Evolutionary conservation across 2,888 invertebrate species (phyloP).

Genomic region (Timandra comae): DNA sequence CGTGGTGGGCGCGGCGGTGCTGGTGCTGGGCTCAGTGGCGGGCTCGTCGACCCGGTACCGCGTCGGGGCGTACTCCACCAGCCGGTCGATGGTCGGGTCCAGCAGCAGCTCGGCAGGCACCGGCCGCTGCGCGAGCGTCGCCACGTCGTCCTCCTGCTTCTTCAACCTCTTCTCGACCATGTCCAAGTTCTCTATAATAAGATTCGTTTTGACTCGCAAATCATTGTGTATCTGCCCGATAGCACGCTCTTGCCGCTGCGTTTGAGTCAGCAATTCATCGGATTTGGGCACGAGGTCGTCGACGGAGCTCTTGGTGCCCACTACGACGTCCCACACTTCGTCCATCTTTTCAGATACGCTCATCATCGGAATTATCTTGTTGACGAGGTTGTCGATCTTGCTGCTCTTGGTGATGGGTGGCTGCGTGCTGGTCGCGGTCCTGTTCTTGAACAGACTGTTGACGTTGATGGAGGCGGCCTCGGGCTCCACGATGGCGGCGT

Average conservation of each 20-base stretch:
- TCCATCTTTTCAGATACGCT: constrained; percentile 93
- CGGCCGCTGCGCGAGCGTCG: constrained; percentile 85
- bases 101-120: constrained; percentile 83
- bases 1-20: constrained; percentile 50
- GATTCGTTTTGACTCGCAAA: constrained; percentile 86
- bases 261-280: constrained; percentile 89
- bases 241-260: constrained; percentile 90
- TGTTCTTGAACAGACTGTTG: constrained; percentile 68
- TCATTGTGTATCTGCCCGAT: constrained; percentile 92
- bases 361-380: constrained; percentile 90
- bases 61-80: constrained; percentile 86
- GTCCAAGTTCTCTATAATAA: constrained; percentile 90
- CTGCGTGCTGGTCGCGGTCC: constrained; percentile 78
- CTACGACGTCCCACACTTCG: constrained; percentile 93
- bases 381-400: constrained; percentile 87
- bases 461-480: constrained; percentile 74
- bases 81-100: constrained; percentile 84
- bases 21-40: constrained; percentile 53
- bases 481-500: constrained; percentile 88
- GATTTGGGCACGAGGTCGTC: constrained; percentile 92
- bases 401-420: constrained; percentile 78
- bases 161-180: constrained; percentile 89
- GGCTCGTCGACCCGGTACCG: constrained; percentile 75
- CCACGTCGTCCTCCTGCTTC: constrained; percentile 90
- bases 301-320: constrained; percentile 91